Evolutionary conservation across 2,113 vertebrate genomes (phyloP), one percentile per base, ranked within the genome.

Genomic region (Oophaga pumilio): DNA sequence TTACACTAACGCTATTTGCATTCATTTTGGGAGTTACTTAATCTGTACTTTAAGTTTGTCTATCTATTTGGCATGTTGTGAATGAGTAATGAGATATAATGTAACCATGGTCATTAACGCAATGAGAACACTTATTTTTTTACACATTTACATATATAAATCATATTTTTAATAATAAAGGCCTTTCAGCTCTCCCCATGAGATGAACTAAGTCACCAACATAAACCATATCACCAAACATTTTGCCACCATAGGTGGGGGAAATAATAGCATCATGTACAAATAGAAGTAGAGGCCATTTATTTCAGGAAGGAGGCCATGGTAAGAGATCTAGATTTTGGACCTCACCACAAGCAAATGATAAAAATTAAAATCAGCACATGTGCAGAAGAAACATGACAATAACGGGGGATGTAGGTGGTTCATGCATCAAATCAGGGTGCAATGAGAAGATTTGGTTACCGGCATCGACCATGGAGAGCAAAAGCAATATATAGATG

Each of bases 161-260:
- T 22, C 24, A 62, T 59, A 77, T 18, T 52, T 53, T 77, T 26
- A 24, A 66, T 10, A 8, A 43, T 13, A 66, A 78, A 28, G 86
- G 86, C 79, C 86, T 87, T 88, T 84, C 87, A 88, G 87, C 87
- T 88, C 81, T 83, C 87, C 76, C 87, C 87, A 77, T 88, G 87
- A 88, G 20, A 66, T 88, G 81, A 88, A 88, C 84, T 77, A 77
- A 43, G 80, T 77, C 52, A 64, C 91, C 92, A 86, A 92, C 92
- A 93, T 78, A 88, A 88, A 82, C 17, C 43, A 82, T 68, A 74
- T 57, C 7, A 18, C n/a, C 52, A 84, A 50, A 22, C 15, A 15
- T 28, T 76, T 57, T 9, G 26, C 50, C 18, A 9, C 49, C 12
- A 15, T n/a, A 71, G 14, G 33, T 43, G 64, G 74, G 53, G 49